Percentiles rank a stretch among this genome's conserved stretches.
Evolutionary conservation across 2,797 vertebrate genomes (phyloP).

Genomic region (Pelobates cultripes): DNA sequence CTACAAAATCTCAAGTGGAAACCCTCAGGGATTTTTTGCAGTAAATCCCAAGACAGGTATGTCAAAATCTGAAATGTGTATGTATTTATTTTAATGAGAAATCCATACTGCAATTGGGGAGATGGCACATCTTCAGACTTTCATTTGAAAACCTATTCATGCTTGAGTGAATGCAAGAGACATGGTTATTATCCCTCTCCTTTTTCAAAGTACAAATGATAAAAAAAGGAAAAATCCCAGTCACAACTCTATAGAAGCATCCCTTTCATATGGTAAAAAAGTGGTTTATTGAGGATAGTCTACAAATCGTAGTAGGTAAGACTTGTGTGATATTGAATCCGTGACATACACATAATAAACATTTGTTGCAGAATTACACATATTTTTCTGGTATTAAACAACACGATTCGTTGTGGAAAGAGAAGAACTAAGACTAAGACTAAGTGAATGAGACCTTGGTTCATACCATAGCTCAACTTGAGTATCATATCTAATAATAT

Average conservation of each 20-base stretch:
- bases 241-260: not conserved
- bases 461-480: no score
- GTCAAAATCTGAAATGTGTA: constrained; percentile 52
- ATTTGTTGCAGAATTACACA: no score
- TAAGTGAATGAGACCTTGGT: no score
- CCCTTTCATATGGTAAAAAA: not conserved
- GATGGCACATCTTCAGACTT: not conserved
- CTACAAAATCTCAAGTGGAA: constrained; percentile 94
- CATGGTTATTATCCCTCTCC: not conserved
- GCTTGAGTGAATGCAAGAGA: not conserved
- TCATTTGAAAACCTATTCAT: not conserved
- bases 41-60: constrained; percentile 90
- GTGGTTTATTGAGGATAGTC: not conserved
- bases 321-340: no score
- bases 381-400: no score
- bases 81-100: not conserved
- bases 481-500: no score
- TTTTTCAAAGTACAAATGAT: not conserved
- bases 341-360: no score
- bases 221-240: not conserved
- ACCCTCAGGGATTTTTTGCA: constrained; percentile 95
- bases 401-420: no score
- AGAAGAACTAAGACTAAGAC: no score
- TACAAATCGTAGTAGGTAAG: not conserved
- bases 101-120: not conserved